Evolutionary conservation across 2,888 invertebrate species (phyloP).

Genomic region (Xanthia icteritia): DNA sequence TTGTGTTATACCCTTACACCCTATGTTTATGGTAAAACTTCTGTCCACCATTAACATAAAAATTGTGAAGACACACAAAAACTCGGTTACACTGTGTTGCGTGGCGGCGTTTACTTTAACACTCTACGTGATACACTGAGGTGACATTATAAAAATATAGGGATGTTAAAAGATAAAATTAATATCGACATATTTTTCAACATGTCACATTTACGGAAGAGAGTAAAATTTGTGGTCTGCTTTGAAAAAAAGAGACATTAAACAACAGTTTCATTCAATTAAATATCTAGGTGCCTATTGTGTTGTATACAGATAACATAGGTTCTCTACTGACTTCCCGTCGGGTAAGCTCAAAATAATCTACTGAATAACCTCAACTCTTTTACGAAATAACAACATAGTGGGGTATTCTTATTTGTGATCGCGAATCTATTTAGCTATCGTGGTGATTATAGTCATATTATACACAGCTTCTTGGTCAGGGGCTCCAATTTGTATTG

Average conservation of each 20-base stretch:
- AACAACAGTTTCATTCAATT: background rate
- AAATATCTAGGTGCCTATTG: background rate
- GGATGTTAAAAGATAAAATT: background rate
- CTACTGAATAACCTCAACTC: background rate
- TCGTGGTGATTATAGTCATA: background rate
- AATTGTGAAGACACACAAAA: conserved; percentile 55
- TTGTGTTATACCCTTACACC: conserved; percentile 27
- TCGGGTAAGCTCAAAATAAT: background rate
- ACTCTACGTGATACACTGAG: conserved; percentile 43
- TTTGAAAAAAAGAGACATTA: background rate
- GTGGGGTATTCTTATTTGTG: background rate
- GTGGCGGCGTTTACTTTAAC: conserved; percentile 48
- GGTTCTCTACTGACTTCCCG: background rate
- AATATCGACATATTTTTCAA: conserved; percentile 5
- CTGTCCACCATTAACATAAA: conserved; percentile 42
- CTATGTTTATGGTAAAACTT: conserved; percentile 49
- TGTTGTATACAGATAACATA: background rate
- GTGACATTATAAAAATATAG: conserved; percentile 54
- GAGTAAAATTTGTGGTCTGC: background rate
- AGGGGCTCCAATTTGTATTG: background rate
- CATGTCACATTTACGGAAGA: background rate
- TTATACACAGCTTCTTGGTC: background rate
- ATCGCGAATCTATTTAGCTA: background rate
- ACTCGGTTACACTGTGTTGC: conserved; percentile 36
- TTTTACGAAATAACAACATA: background rate